phyloP scores from a whole-genome alignment of 2,888 invertebrate species.

The Priapulus caudatus region DNA sequence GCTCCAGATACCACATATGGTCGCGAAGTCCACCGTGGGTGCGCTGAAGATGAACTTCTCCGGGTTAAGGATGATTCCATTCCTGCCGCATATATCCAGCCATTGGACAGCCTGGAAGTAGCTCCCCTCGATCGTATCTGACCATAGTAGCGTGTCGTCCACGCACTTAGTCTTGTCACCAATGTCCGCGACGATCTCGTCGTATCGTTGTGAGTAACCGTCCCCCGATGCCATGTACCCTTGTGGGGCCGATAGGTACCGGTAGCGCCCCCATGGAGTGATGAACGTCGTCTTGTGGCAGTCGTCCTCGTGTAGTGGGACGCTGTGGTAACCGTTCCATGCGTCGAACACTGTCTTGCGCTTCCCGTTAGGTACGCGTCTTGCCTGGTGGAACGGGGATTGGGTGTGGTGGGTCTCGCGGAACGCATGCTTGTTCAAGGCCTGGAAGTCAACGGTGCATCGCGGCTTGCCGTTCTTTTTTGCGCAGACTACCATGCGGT shows the following conservation, averaged over 20 bases:
- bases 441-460: no score
- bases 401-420: no score
- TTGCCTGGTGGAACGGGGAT: slow-evolving; percentile 22
- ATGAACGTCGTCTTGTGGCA: no score
- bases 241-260: slow-evolving; percentile 18
- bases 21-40: slow-evolving; percentile 23
- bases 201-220: slow-evolving; percentile 22
- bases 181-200: slow-evolving; percentile 25
- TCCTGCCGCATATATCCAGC: slow-evolving; percentile 21
- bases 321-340: no score
- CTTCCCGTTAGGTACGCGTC: slow-evolving; percentile 20
- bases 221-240: no score
- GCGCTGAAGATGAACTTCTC: slow-evolving; percentile 23
- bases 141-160: slow-evolving; percentile 22
- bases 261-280: slow-evolving; percentile 21
- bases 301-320: no score
- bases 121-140: slow-evolving; percentile 18
- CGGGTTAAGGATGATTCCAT: slow-evolving; percentile 24
- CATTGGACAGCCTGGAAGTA: slow-evolving; percentile 20
- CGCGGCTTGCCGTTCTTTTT: no score
- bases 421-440: no score
- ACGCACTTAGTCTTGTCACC: slow-evolving; percentile 25
- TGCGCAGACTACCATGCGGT: slow-evolving; percentile 21
- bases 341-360: slow-evolving; percentile 21
- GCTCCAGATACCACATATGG: no score